Conservation (phyloP, 2,113 vertebrate species). For the Tragelaphus scriptus region DNA sequence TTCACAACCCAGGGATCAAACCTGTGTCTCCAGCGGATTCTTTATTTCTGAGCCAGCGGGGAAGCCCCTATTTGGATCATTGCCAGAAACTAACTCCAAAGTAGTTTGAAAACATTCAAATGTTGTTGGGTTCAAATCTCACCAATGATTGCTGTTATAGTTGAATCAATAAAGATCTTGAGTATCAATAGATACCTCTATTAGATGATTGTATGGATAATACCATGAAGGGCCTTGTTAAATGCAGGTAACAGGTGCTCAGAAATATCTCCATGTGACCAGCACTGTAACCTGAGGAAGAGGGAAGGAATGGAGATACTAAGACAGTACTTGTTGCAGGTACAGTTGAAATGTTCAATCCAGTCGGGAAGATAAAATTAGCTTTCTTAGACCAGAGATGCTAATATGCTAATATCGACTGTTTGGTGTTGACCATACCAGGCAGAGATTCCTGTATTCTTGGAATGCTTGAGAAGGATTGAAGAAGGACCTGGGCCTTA, state of each 20-base stretch:
- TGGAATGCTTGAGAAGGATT: background rate
- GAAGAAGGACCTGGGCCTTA: background rate
- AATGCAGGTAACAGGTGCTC: background rate
- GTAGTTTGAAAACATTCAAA: background rate
- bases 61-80: background rate
- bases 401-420: background rate
- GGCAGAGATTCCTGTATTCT: background rate
- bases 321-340: background rate
- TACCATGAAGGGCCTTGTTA: background rate
- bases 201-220: background rate
- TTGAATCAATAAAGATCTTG: too few species aligned
- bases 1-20: too few species aligned
- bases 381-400: background rate
- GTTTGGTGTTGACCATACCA: background rate
- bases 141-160: too few species aligned
- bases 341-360: background rate
- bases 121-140: too few species aligned
- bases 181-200: background rate
- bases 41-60: too few species aligned
- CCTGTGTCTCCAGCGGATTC: too few species aligned
- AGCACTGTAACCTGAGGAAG: background rate
- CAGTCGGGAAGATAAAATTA: background rate
- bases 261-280: background rate
- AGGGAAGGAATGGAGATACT: background rate
- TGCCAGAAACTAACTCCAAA: background rate